A percentile compares a stretch with the other conserved stretches of the same genome.
Conservation (phyloP, 2,888 invertebrate genomes). For the Aphodius granarius region DNA sequence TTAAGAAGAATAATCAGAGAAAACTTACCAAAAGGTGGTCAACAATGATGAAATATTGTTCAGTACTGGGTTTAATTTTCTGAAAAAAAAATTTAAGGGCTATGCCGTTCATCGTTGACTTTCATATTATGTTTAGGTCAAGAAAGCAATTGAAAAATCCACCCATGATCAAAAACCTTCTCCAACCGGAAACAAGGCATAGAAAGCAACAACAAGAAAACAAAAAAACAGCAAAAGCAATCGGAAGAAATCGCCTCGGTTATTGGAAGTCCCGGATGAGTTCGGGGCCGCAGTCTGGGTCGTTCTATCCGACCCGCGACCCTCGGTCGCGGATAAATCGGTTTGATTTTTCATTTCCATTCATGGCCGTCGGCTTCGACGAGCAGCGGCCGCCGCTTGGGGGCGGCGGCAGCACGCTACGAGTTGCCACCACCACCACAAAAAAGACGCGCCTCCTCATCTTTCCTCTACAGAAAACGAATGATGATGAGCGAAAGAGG, state of each 20-base stretch:
- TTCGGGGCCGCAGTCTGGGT: background rate
- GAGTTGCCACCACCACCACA: too few relatives aligned
- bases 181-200: background rate
- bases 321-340: background rate
- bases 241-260: constrained; percentile 5
- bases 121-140: too few relatives aligned
- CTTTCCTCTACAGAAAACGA: background rate
- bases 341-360: constrained; percentile 12
- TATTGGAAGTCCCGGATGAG: constrained; percentile 4
- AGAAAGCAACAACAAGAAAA: background rate
- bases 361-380: background rate
- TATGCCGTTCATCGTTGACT: too few relatives aligned
- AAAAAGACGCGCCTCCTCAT: background rate
- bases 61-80: too few relatives aligned
- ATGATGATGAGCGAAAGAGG: background rate
- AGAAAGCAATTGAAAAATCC: background rate
- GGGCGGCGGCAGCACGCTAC: background rate
- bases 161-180: background rate
- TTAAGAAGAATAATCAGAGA: too few relatives aligned
- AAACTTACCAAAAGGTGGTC: too few relatives aligned
- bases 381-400: background rate
- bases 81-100: too few relatives aligned
- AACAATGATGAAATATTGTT: too few relatives aligned
- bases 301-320: background rate
- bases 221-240: background rate